phyloP scores from a whole-genome alignment of 2,113 vertebrate species.

The Psammodynastes pulverulentus region DNA sequence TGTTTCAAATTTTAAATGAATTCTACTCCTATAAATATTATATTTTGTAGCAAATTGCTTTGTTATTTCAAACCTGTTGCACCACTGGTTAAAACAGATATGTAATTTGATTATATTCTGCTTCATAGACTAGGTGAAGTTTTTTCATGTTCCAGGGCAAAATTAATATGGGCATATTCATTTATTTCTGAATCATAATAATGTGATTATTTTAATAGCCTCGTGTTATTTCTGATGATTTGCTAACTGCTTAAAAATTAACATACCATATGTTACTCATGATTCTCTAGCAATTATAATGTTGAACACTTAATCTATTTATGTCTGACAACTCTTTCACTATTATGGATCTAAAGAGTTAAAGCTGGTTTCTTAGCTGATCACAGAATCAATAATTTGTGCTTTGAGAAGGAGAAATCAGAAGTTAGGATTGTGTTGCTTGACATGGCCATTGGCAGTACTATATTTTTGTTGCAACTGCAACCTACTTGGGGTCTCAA shows the following conservation, averaged over 20 bases:
- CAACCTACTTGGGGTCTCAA: background rate
- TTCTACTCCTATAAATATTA: constrained; percentile 13
- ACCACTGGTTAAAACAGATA: constrained; percentile 2
- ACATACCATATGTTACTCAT: background rate
- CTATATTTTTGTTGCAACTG: background rate
- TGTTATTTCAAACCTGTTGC: constrained; percentile 7
- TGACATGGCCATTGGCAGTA: background rate
- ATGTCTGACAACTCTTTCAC: background rate
- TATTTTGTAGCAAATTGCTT: constrained; percentile 41
- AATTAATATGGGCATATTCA: constrained; percentile 3
- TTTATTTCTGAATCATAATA: constrained; percentile 7
- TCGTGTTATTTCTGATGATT: background rate
- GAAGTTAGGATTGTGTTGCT: background rate
- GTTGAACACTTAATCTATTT: background rate
- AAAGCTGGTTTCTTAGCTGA: background rate
- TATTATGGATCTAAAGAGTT: background rate
- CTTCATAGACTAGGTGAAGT: constrained; percentile 2
- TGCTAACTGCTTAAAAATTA: background rate
- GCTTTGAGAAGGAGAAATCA: background rate
- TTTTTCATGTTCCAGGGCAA: constrained; percentile 8
- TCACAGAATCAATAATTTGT: background rate
- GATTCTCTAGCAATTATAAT: background rate
- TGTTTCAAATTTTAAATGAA: constrained; percentile 35
- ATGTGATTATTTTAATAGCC: background rate
- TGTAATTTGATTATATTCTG: constrained; percentile 25